phyloP scores from a whole-genome alignment of 2,888 invertebrate species.

The Drosophila buzzatii region DNA sequence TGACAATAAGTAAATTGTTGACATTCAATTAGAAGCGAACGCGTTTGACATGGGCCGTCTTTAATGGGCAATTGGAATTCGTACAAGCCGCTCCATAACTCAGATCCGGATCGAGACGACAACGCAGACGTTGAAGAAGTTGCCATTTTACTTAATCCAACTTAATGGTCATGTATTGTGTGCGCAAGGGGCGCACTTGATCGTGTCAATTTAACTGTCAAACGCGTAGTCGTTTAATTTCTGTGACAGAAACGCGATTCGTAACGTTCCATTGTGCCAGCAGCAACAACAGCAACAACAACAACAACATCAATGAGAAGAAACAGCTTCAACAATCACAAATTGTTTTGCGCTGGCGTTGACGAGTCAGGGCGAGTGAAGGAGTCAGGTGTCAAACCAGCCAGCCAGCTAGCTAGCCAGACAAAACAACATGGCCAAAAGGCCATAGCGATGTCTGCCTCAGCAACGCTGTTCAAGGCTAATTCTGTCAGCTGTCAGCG shows the following conservation, averaged over 20 bases:
- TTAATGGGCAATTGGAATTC: conserved; percentile 65
- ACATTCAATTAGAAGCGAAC: conserved; percentile 66
- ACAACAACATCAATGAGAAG: conserved; percentile 10
- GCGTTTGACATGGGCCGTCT: conserved; percentile 59
- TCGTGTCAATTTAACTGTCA: conserved; percentile 81
- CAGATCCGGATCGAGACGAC: conserved; percentile 17
- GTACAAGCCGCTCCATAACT: conserved; percentile 7
- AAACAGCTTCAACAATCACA: conserved; percentile 27
- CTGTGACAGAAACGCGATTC: conserved; percentile 82
- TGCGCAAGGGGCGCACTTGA: conserved; percentile 67
- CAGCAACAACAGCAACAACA: conserved; percentile 28
- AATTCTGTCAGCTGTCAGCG: conserved; percentile 82
- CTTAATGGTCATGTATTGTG: conserved; percentile 59
- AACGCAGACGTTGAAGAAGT: conserved; percentile 42
- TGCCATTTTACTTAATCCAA: conserved; percentile 74
- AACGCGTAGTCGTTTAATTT: conserved; percentile 73
- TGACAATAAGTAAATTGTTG: conserved; percentile 63
- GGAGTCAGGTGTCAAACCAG: conserved; percentile 12
- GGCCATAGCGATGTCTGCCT: conserved; percentile 33
- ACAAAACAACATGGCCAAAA: conserved; percentile 58
- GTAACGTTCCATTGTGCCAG: conserved; percentile 67
- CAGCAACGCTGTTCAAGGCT: conserved; percentile 77
- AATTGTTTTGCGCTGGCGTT: conserved; percentile 53
- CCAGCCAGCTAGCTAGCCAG: background rate
- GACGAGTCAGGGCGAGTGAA: conserved; percentile 41